Conservation (phyloP, 2,888 invertebrate genomes). For the Phyllotreta striolata region DNA sequence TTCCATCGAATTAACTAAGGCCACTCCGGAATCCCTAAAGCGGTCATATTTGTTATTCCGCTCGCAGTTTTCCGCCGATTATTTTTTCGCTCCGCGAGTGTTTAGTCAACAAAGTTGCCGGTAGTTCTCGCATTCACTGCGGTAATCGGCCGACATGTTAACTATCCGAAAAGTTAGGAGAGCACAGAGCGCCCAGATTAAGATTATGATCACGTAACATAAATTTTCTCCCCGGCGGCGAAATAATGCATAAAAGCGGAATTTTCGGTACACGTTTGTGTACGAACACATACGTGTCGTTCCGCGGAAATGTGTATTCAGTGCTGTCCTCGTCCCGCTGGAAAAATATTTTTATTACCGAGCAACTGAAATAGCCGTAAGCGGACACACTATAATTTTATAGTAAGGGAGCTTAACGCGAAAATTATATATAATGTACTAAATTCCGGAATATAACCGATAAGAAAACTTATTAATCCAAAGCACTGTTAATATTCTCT, state of each 20-base stretch:
- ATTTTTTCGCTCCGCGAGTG: constrained; percentile 9
- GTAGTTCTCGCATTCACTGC: constrained; percentile 17
- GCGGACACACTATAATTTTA: too few species aligned
- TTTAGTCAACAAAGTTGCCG: constrained; percentile 14
- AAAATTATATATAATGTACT: too few species aligned
- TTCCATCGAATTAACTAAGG: too few species aligned
- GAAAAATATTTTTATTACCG: too few species aligned
- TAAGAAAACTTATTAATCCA: too few species aligned
- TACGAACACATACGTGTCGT: constrained; percentile 2
- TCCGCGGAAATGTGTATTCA: too few species aligned
- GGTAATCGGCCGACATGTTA: constrained; percentile 22
- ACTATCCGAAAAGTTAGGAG: constrained; percentile 22
- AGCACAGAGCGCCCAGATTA: constrained; percentile 17
- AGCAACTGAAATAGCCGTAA: too few species aligned
- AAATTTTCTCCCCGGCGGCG: constrained; percentile 24
- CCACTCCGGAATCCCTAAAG: too few species aligned
- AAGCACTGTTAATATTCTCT: constrained; percentile 28
- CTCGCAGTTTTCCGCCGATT: neutral
- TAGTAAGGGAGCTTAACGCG: too few species aligned
- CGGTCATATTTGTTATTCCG: constrained; percentile 4
- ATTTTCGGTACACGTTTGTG: constrained; percentile 19
- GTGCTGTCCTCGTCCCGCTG: too few species aligned
- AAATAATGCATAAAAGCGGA: constrained; percentile 26
- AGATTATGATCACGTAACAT: constrained; percentile 33
- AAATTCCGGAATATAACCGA: too few species aligned